phyloP scores from a whole-genome alignment of 2,888 invertebrate genomes.

The Drosophila nigricruria region DNA sequence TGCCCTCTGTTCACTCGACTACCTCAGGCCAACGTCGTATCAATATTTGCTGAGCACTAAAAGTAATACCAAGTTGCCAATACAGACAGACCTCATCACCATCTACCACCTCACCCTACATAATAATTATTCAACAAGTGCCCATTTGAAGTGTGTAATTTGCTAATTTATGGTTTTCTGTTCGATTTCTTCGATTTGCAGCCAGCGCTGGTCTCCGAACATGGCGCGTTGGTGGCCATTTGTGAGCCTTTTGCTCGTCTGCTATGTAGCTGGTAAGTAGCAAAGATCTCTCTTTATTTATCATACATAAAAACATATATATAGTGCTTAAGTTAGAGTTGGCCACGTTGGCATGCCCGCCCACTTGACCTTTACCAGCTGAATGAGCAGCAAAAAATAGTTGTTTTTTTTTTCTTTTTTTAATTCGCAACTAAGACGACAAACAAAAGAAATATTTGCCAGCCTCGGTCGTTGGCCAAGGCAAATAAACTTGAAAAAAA shows the following conservation, averaged over 20 bases:
- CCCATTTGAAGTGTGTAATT: slow-evolving; percentile 44
- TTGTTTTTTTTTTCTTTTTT: slow-evolving; percentile 38
- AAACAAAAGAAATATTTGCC: slow-evolving; percentile 21
- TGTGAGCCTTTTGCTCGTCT: slow-evolving; percentile 83
- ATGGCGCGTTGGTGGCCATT: slow-evolving; percentile 85
- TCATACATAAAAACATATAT: slow-evolving; percentile 5
- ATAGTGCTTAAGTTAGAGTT: slow-evolving; percentile 21
- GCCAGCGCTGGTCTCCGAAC: slow-evolving; percentile 67
- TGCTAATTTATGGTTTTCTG: slow-evolving; percentile 44
- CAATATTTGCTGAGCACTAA: slow-evolving; percentile 54
- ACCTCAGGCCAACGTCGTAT: slow-evolving; percentile 60
- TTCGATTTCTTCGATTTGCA: slow-evolving; percentile 63
- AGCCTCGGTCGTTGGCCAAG: slow-evolving; percentile 62
- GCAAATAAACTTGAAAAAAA: slow-evolving; percentile 64
- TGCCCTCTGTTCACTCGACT: slow-evolving; percentile 69
- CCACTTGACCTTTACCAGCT: slow-evolving; percentile 68
- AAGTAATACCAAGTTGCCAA: slow-evolving; percentile 45
- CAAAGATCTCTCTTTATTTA: slow-evolving; percentile 8
- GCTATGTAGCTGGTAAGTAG: slow-evolving; percentile 83
- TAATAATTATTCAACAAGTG: slow-evolving; percentile 24
- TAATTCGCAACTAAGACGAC: slow-evolving; percentile 41
- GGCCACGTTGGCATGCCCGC: slow-evolving; percentile 53
- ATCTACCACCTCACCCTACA: slow-evolving; percentile 6
- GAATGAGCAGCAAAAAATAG: slow-evolving; percentile 39
- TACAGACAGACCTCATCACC: neutral